Percentiles rank a stretch among this genome's conserved stretches.
phyloP scores from a whole-genome alignment of 2,797 vertebrate species.

The Onychomys arenicola region DNA sequence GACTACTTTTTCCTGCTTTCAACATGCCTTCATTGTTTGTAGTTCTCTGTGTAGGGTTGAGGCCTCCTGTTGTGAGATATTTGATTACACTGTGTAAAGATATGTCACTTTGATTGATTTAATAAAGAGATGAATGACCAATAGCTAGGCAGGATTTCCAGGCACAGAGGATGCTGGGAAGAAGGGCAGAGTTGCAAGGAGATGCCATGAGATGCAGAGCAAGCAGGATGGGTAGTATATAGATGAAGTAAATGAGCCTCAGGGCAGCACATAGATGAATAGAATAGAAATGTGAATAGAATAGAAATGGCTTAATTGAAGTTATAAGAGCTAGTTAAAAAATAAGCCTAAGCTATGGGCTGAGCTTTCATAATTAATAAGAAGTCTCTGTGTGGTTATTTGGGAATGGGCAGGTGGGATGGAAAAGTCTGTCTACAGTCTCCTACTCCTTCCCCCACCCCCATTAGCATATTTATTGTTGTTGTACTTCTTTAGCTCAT shows the following conservation, averaged over 20 bases:
- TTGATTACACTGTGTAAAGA: not conserved
- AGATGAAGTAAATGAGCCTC: not conserved
- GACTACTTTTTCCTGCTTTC: not conserved
- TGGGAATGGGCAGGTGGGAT: not conserved
- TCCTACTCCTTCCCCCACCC: not conserved
- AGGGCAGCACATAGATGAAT: not conserved
- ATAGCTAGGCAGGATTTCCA: not conserved
- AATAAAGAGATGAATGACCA: not conserved
- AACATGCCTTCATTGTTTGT: not conserved
- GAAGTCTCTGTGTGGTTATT: not conserved
- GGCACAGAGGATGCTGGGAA: too few species aligned
- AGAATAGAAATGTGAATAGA: not conserved
- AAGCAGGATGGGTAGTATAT: not conserved
- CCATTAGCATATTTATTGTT: not conserved
- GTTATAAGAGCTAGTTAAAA: not conserved
- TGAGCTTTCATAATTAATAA: not conserved
- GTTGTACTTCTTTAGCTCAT: not conserved
- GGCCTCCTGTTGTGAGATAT: not conserved
- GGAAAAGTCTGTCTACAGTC: not conserved
- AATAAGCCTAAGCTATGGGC: not conserved
- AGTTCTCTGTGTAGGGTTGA: not conserved
- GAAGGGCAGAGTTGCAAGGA: not conserved
- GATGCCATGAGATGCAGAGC: not conserved
- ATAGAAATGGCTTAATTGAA: not conserved
- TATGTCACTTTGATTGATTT: not conserved